Evolutionary conservation across 2,797 vertebrate species (phyloP), one percentile per base, ranked within the genome.

Genomic region (Tangara arthus): DNA sequence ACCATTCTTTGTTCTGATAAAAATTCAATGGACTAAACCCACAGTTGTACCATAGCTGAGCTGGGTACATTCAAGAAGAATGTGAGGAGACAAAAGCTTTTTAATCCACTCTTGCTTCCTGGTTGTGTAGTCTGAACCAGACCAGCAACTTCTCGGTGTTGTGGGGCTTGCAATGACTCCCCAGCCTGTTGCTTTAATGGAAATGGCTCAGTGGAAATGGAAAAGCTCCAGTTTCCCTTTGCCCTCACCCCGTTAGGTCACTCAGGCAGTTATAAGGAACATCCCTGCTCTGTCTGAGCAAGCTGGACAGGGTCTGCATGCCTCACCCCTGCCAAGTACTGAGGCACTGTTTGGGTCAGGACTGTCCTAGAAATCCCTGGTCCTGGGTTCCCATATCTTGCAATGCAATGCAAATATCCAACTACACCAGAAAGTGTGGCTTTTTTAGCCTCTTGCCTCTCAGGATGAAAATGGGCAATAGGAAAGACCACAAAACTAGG

Each of bases 1-100:
- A 87, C 39, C 44, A 68, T 81, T 90, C 93, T 94, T 95, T 85
- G 72, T 95, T 92, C 91, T 86, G 87, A 78, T 78, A 81, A 47
- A 90, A 93, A 88, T 81, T 81, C 82, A 85, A 46, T 83, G 64
- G 28, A 77, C 61, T 81, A 76, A 89, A 82, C 39, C 55, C 76
- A 72, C 50, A 65, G 64, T 9, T 68, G 65, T 50, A 77, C 41
- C 64, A 61, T 30, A 85, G 39, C 65, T 75, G 75, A 75, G n/a
- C 49, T 75, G 35, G 35, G 60, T 37, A 41, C 27, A 41, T 75
- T 57, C 37, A 71, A 80, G 68, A 60, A 42, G n/a, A 46, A 66
- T 59, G 35, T 52, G 64, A 89, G 39, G 72, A 89, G 61, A 87
- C 32, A 78, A 89, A 95, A 82, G 17, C 37, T 44, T 82, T 84